Base-by-base conservation (phyloP, 2,888 invertebrate species). In the Hyppa rectilinea region DNA sequence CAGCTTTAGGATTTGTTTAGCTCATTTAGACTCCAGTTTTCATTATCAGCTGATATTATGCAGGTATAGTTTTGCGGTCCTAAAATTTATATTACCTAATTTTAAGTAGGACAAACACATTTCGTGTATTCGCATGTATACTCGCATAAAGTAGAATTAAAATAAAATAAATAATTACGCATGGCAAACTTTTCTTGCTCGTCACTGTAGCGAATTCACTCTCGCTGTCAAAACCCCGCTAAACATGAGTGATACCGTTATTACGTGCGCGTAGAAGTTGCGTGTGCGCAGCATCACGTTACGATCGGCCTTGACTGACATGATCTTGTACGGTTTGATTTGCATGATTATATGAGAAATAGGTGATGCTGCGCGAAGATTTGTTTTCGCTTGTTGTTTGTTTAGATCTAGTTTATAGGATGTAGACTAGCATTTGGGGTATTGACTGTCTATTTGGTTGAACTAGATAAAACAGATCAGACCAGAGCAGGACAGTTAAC, bases 171-270 rank as follows among this genome's bases (percentile, higher is more conserved):
- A 10, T 55, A 29, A 17, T 34, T 40, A 38, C 10, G 4, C 4
- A 9, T 53, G 40, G 26, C 26, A 23, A 38, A 52, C 3, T 62
- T 60, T 50, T 56, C 23, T 31, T 73, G 80, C 56, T 52, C 63
- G 69, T 20, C 52, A 74, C 26, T 80, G 66, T 69, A 74, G n/a
- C 52, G 38, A 53, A 63, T 67, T 71, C 80, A 75, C 82, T 82
- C 82, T 82, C 82, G 64, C 78, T 68, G 58, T 77, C 65, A 71
- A 61, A 71, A 62, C 62, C 59, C 52, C 81, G 69, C 43, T 74
- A 20, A 82, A 59, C 67, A 81, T 69, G 75, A 76, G 65, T 68
- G 79, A 82, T 82, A 75, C 82, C 78, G 82, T 82, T 81, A 84
- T 81, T 66, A 82, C 83, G 64, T 80, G 83, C 74, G 23, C 58